Evolutionary conservation across 2,797 vertebrate species (phyloP), one percentile per base, ranked within the genome.

Genomic region (Gymnothorax reevesii): DNA sequence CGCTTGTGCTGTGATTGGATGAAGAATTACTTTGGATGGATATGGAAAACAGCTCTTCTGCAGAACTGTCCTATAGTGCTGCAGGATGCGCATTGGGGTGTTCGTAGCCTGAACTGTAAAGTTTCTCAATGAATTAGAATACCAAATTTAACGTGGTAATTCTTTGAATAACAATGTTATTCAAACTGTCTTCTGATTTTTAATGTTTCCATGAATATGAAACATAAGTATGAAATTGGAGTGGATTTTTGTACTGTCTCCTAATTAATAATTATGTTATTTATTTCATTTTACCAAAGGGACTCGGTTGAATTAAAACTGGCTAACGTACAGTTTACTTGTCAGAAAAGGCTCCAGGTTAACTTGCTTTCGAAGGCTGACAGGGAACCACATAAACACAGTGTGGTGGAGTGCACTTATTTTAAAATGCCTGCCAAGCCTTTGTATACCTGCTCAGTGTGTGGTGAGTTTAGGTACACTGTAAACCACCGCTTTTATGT

Each of bases 361-460:
- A 54, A 54, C 49, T 55, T 54, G 55, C 77, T 80, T 80, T 49
- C 42, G 4, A 22, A 80, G 49, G 27, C 10, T 80, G 15, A 3
- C 20, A 55, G 77, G 52, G 77, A 80, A 55, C 49, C 77, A 54
- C 12, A 80, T 54, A 55, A 80, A 55, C 17, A 55, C 73, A 42
- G 27, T 49, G 17, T 77, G 33, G 77, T 22, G 42, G 73, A 22
- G 1, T 49, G 9, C 49, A 13, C 49, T 54, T 55, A 20, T 55
- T 54, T 8, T 80, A 80, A 80, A 80, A 80, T 17, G 4, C 77
- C 55, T 55, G 49, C 15, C 10, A 55, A 54, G 77, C 77, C 52
- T 80, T 80, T 80, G 49, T 80, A n/a, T 80, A 80, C 33, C 33
- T 80, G n/a, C 77, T 52, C 49, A 52, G 8, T 79, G 52, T 55